A percentile compares a stretch with the other conserved stretches of the same genome.
These are phyloP conservation scores for Molorchus minor DNA, from an alignment of 2,888 invertebrate species.

Conservation along the genomic window DNA sequence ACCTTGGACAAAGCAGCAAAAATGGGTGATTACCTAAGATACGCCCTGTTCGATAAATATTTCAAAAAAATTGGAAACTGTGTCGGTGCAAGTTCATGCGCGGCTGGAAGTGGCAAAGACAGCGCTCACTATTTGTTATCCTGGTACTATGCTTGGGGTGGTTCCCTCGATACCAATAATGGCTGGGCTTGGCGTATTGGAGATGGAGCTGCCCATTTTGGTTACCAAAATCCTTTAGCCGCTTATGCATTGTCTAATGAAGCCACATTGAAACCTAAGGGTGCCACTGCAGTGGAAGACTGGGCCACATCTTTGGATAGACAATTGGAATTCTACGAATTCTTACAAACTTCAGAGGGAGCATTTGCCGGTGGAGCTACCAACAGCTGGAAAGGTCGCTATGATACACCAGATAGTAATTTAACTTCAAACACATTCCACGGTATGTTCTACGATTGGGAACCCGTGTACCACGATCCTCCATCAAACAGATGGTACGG, in stretches of 20 bases:
- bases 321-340: constrained; percentile 46
- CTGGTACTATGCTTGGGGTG: constrained; percentile 48
- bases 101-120: constrained; percentile 41
- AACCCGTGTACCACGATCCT: constrained; percentile 48
- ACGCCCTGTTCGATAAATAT: constrained; percentile 47
- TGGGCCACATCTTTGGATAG: constrained; percentile 43
- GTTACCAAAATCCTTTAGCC: constrained; percentile 47
- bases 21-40: constrained; percentile 46
- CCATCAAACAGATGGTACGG: constrained; percentile 50
- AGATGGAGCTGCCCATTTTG: constrained; percentile 46
- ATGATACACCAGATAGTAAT: constrained; percentile 40
- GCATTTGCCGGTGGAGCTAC: constrained; percentile 49
- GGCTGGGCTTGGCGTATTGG: constrained; percentile 48
- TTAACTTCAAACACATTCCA: constrained; percentile 42
- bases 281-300: constrained; percentile 42
- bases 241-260: constrained; percentile 42
- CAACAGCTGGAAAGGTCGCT: constrained; percentile 47
- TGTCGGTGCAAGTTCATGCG: constrained; percentile 36
- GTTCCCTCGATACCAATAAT: constrained; percentile 33
- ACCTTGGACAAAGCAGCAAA: constrained; percentile 43
- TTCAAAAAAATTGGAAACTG: constrained; percentile 47
- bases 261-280: constrained; percentile 40
- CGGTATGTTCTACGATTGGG: constrained; percentile 49
- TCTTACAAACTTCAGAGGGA: constrained; percentile 43
- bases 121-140: constrained; percentile 45